Evolutionary conservation across 2,888 invertebrate species (phyloP), one percentile per base, ranked within the genome.

Genomic region (Ormyrus nitidulus): DNA sequence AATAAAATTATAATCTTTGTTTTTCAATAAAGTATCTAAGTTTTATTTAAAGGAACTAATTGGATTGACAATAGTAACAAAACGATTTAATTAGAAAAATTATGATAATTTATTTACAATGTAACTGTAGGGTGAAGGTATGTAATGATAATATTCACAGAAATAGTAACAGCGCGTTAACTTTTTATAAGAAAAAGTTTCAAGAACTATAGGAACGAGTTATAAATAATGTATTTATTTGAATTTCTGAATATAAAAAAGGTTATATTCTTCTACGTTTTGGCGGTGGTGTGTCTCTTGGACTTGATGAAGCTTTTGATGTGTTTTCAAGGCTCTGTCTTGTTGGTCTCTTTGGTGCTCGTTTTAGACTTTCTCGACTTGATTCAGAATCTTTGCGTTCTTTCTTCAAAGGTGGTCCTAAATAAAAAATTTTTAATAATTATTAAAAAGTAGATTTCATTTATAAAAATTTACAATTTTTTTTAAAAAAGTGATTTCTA

Each of bases 341-440:
- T 1, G 90, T 90, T 53, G 90, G 90, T 80, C 90, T 87, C 83
- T 90, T 90, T 8, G 88, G 87, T 8, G 87, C 88, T 83, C 90
- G 83, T 66, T 90, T 90, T 13, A 87, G 83, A n/a, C 86, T 86
- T 80, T 90, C 90, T 11, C 90, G 86, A 73, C 87, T 88, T 4
- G 88, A 86, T 59, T 90, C 90, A 0, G 89, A 89, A 81, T 90
- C 90, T 62, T 89, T 90, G 1, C 90, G 87, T 77, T 90, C 90
- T 77, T 90, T 90, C 71, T 90, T 90, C 1, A 86, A 82, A 34
- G 84, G 84, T 69, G 85, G 82, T 11, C 83, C 85, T 85, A 34
- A 34, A 34, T 4, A 34, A 34, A 34, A 34, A 34, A 34, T 34
- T 34, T 34, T 34, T 34, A 34, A 4, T 34, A 34, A 34, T 34